Percentiles rank a stretch among this genome's conserved stretches.
Evolutionary conservation across 2,797 vertebrate genomes (phyloP).

Genomic region (Chelmon rostratus): DNA sequence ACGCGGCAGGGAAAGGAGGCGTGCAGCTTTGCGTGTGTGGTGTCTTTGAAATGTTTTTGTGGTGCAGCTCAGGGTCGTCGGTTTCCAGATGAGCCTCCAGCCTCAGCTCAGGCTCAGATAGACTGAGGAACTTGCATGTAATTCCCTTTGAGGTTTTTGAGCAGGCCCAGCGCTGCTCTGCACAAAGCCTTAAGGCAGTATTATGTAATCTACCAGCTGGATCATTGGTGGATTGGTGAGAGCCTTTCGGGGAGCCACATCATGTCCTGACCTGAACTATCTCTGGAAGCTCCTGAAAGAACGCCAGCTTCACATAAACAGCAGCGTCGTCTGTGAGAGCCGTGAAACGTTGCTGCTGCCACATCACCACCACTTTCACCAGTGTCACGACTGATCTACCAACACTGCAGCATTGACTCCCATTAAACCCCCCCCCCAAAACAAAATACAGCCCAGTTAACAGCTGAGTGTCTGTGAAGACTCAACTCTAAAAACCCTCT

Average conservation of each 20-base stretch:
- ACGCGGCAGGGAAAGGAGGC: slow-evolving; percentile 29
- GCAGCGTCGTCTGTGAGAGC: not conserved
- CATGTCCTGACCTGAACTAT: slow-evolving; percentile 51
- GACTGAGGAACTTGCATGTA: slow-evolving; percentile 50
- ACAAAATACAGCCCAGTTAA: not conserved
- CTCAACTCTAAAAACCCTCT: not conserved
- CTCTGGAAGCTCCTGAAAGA: slow-evolving; percentile 43
- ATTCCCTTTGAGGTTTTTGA: slow-evolving; percentile 70
- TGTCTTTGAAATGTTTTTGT: slow-evolving; percentile 40
- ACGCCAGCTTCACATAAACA: slow-evolving; percentile 37
- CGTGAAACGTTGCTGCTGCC: not conserved
- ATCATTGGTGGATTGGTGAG: slow-evolving; percentile 68
- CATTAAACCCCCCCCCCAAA: not conserved
- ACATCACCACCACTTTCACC: no score
- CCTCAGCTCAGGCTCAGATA: slow-evolving; percentile 55
- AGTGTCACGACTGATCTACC: not conserved
- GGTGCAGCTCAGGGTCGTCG: slow-evolving; percentile 40
- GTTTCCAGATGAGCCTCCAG: slow-evolving; percentile 61
- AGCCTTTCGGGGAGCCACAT: slow-evolving; percentile 54
- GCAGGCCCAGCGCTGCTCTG: slow-evolving; percentile 53
- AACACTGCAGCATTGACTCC: not conserved
- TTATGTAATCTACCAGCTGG: slow-evolving; percentile 84
- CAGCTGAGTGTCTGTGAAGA: not conserved
- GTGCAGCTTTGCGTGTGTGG: slow-evolving; percentile 34
- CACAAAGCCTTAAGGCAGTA: slow-evolving; percentile 67